Percentiles rank a stretch among this genome's conserved stretches.
Conservation (phyloP, 2,113 vertebrate species). For the Abramis brama region DNA sequence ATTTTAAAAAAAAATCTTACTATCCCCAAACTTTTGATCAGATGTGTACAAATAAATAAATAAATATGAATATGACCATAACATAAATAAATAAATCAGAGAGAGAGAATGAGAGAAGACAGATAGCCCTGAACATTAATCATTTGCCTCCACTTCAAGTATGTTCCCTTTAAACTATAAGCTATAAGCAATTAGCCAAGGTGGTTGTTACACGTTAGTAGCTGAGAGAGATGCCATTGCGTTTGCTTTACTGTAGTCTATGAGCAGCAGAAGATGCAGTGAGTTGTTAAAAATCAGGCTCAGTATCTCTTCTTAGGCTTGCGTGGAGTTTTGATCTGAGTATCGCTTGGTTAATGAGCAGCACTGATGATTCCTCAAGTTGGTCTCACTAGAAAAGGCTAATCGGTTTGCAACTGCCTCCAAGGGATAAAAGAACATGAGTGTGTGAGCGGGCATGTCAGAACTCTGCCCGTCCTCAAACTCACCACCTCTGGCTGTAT, state of each 20-base stretch:
- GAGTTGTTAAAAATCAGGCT: conserved; percentile 22
- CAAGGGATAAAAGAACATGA: background rate
- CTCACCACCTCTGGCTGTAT: background rate
- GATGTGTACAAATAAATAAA: background rate
- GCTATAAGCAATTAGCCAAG: background rate
- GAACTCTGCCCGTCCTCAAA: conserved; percentile 1
- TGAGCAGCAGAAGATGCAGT: background rate
- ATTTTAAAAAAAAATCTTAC: too few species aligned
- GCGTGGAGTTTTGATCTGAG: conserved; percentile 19
- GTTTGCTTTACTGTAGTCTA: background rate
- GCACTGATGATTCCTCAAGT: conserved; percentile 16
- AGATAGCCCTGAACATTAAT: too few species aligned
- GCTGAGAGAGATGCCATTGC: background rate
- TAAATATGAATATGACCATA: too few species aligned
- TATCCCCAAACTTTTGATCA: background rate
- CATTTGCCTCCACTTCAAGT: background rate
- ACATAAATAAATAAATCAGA: background rate
- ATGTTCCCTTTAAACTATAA: background rate
- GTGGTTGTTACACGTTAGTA: background rate
- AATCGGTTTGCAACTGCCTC: conserved; percentile 10
- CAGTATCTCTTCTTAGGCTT: background rate
- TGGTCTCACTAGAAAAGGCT: background rate
- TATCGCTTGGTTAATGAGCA: conserved; percentile 33
- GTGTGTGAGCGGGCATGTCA: conserved; percentile 15
- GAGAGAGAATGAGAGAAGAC: too few species aligned